phyloP scores from a whole-genome alignment of 2,797 vertebrate genomes.

The Pempheris klunzingeri region DNA sequence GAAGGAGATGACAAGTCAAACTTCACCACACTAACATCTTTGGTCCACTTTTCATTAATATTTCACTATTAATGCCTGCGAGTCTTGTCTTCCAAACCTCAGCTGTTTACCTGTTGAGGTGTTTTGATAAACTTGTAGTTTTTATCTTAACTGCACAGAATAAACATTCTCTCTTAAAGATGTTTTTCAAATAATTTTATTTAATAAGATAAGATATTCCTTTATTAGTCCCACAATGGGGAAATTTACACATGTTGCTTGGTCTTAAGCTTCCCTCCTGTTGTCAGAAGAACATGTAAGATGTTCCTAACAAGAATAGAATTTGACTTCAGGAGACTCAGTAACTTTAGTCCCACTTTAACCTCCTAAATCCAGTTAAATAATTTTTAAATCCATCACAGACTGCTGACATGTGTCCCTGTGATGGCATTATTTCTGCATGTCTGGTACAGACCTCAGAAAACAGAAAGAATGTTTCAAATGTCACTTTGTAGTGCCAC shows the following conservation, averaged over 20 bases:
- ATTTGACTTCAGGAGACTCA: neutral
- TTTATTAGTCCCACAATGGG: no score
- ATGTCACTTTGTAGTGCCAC: no score
- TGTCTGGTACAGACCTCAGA: neutral
- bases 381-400: neutral
- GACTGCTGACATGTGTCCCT: neutral
- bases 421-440: neutral
- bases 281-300: neutral
- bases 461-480: no score
- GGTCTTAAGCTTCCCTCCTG: neutral
- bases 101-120: neutral
- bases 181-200: neutral
- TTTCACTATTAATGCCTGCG: neutral
- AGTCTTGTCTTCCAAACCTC: neutral
- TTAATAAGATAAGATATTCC: no score
- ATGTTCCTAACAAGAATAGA: no score
- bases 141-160: constrained; percentile 1
- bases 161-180: neutral
- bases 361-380: neutral
- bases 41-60: neutral
- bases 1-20: constrained; percentile 4
- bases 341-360: neutral
- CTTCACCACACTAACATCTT: neutral
- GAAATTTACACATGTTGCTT: neutral
- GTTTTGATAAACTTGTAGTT: neutral